Evolutionary conservation across 2,888 invertebrate species (phyloP).

Genomic region (Drosophila limbata): DNA sequence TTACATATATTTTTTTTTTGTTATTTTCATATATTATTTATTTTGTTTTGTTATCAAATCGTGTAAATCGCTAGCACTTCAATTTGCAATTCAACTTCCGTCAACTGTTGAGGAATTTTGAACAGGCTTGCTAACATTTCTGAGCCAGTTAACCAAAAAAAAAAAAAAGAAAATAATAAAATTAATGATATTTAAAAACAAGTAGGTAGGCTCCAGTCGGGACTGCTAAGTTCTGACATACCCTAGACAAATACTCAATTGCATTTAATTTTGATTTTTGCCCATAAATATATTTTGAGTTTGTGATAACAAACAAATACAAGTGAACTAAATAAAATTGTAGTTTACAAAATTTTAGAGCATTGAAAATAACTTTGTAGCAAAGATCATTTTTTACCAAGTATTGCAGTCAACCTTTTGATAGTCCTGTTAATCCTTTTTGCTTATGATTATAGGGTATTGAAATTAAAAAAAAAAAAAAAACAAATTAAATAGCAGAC

Average conservation of each 20-base stretch:
- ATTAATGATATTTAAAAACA: slow-evolving; percentile 6
- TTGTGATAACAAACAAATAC: not conserved
- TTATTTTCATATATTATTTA: slow-evolving; percentile 27
- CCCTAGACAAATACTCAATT: not conserved
- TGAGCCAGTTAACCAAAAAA: slow-evolving; percentile 45
- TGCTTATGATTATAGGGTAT: slow-evolving; percentile 15
- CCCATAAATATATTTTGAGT: not conserved
- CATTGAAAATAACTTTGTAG: no score
- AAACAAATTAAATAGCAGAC: slow-evolving; percentile 38
- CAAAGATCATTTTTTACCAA: not conserved
- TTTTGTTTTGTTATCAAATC: slow-evolving; percentile 44
- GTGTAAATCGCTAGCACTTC: slow-evolving; percentile 60
- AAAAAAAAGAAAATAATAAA: slow-evolving; percentile 4
- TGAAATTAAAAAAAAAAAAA: slow-evolving; percentile 28
- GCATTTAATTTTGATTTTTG: not conserved
- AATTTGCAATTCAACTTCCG: slow-evolving; percentile 77
- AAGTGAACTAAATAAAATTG: no score
- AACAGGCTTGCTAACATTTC: slow-evolving; percentile 40
- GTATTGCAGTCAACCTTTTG: not conserved
- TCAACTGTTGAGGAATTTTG: slow-evolving; percentile 64
- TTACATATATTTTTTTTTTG: slow-evolving; percentile 7
- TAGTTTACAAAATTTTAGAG: no score
- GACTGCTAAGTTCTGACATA: not conserved
- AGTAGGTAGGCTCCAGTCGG: not conserved
- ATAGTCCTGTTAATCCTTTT: not conserved